Evolutionary conservation across 2,113 vertebrate species (phyloP).

Genomic region (Rafetus swinhoei): DNA sequence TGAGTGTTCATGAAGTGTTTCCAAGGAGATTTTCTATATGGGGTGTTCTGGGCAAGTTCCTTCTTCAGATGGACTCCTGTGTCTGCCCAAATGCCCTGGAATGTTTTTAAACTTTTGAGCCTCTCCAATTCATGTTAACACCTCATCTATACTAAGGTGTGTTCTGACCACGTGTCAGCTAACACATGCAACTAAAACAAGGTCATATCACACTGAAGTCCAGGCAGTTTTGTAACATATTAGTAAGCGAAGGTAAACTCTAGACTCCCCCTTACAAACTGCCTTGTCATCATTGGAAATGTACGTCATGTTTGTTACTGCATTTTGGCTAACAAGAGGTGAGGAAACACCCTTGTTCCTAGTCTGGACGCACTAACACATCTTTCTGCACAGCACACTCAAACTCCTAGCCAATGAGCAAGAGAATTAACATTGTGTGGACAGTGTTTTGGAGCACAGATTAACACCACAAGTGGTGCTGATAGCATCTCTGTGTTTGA

Average conservation of each 20-base stretch:
- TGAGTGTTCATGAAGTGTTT: not conserved
- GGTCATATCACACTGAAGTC: not conserved
- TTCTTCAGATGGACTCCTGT: not conserved
- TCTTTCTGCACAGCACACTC: not conserved
- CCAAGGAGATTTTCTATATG: not conserved
- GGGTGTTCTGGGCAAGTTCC: not conserved
- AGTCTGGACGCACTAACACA: not conserved
- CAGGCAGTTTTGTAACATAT: not conserved
- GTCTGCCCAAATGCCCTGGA: not conserved
- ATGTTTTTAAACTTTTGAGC: not conserved
- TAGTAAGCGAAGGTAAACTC: not conserved
- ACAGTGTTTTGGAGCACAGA: not conserved
- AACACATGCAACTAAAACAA: not conserved
- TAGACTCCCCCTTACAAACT: not conserved
- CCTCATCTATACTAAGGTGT: not conserved
- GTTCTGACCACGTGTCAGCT: not conserved
- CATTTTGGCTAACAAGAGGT: not conserved
- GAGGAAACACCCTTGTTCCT: not conserved
- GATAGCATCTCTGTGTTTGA: not conserved
- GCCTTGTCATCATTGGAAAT: not conserved
- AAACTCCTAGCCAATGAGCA: conserved; percentile 14
- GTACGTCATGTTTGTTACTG: not conserved
- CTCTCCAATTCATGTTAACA: not conserved
- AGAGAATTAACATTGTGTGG: not conserved
- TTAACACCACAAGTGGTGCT: not conserved